Percentiles rank a stretch among this genome's conserved stretches.
Conservation (phyloP, 2,888 invertebrate genomes). For the Orgyia antiqua region DNA sequence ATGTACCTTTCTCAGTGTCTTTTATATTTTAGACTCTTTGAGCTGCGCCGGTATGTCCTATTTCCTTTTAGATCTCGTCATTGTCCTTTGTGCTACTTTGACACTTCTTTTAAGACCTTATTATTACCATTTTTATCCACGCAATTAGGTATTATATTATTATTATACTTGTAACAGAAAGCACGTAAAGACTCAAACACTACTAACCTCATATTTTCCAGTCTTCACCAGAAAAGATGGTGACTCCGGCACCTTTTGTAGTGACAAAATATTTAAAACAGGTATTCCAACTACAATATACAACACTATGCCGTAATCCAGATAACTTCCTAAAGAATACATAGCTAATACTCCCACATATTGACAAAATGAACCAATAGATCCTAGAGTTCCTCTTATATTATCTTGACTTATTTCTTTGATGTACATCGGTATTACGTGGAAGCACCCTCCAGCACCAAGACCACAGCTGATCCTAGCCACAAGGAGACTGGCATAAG, state of each 20-base stretch:
- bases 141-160: too few relatives aligned
- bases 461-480: slow-evolving; percentile 37
- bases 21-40: too few relatives aligned
- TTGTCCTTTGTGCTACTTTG: too few relatives aligned
- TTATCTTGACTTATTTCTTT: slow-evolving; percentile 48
- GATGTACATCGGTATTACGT: slow-evolving; percentile 41
- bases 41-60: too few relatives aligned
- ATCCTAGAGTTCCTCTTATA: slow-evolving; percentile 41
- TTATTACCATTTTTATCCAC: too few relatives aligned
- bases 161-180: too few relatives aligned
- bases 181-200: too few relatives aligned
- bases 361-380: slow-evolving; percentile 32
- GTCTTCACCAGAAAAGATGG: slow-evolving; percentile 48
- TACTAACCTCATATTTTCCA: slow-evolving; percentile 41
- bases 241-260: slow-evolving; percentile 50
- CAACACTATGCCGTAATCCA: slow-evolving; percentile 40
- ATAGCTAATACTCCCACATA: slow-evolving; percentile 39
- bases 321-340: slow-evolving; percentile 41
- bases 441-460: slow-evolving; percentile 39
- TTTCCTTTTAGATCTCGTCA: too few relatives aligned
- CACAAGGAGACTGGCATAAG: slow-evolving; percentile 27
- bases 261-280: slow-evolving; percentile 28
- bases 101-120: too few relatives aligned
- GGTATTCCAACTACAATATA: slow-evolving; percentile 34
- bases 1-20: too few relatives aligned